phyloP scores from a whole-genome alignment of 1,140 invertebrate genomes.

The Aphidius ervi region DNA sequence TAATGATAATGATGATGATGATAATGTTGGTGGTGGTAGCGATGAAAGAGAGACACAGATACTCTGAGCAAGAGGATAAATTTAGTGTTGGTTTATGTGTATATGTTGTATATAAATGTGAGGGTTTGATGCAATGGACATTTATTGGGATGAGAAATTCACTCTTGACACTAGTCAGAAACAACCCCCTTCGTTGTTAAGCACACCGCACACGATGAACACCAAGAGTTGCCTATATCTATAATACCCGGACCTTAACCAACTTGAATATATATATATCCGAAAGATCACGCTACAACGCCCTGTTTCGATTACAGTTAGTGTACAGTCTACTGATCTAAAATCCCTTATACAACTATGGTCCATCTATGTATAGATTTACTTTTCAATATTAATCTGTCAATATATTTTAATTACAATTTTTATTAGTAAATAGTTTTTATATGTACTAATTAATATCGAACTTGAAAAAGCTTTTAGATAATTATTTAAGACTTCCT shows the following conservation, averaged over 20 bases:
- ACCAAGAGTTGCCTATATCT: no score
- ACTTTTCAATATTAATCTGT: no score
- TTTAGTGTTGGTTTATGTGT: not conserved
- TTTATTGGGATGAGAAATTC: constrained; percentile 3
- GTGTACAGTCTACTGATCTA: constrained; percentile 44
- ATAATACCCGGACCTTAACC: not conserved
- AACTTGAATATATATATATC: constrained; percentile 26
- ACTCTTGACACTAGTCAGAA: constrained; percentile 9
- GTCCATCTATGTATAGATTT: no score
- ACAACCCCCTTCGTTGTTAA: constrained; percentile 4
- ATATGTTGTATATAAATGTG: not conserved
- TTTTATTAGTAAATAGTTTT: no score
- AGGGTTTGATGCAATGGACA: constrained; percentile 5
- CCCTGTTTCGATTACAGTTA: constrained; percentile 48
- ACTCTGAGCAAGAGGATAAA: constrained; percentile 4
- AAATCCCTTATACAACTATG: constrained; percentile 36
- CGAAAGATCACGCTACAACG: constrained; percentile 29
- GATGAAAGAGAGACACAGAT: constrained; percentile 5
- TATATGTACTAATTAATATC: no score
- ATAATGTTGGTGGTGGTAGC: not conserved
- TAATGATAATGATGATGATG: no score
- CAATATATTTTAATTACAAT: no score
- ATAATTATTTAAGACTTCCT: not conserved
- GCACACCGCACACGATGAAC: constrained; percentile 4
- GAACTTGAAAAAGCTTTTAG: not conserved